A percentile compares a stretch with the other conserved stretches of the same genome.
Evolutionary conservation across 1,140 invertebrate genomes (phyloP).

Genomic region (Ptiloglossa arizonensis): DNA sequence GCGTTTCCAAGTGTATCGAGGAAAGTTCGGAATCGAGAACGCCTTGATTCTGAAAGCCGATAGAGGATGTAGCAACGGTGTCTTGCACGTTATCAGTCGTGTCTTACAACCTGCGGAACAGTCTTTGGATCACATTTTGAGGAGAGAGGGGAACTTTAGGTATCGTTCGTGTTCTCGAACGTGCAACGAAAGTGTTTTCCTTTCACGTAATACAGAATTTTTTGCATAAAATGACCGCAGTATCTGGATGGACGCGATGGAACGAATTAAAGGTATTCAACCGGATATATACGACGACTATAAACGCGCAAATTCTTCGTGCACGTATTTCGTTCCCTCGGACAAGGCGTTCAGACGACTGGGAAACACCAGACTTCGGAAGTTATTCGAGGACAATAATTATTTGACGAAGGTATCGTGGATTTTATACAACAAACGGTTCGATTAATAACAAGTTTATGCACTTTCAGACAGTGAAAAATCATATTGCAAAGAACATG

Average conservation of each 20-base stretch:
- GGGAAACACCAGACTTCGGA: slow-evolving; percentile 59
- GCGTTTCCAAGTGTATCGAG: slow-evolving; percentile 73
- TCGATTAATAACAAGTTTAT: neutral
- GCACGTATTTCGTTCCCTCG: slow-evolving; percentile 82
- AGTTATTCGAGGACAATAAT: slow-evolving; percentile 52
- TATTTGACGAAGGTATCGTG: slow-evolving; percentile 23
- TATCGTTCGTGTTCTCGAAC: no score
- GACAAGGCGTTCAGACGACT: slow-evolving; percentile 79
- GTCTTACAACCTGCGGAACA: slow-evolving; percentile 80
- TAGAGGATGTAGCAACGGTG: slow-evolving; percentile 82
- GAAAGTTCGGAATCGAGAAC: slow-evolving; percentile 74
- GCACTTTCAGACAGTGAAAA: slow-evolving; percentile 74
- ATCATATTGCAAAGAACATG: slow-evolving; percentile 79
- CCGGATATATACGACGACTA: slow-evolving; percentile 69
- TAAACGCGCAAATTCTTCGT: slow-evolving; percentile 63
- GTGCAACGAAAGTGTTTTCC: no score
- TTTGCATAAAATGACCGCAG: slow-evolving; percentile 65
- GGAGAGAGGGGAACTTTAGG: slow-evolving; percentile 77
- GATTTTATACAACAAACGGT: neutral
- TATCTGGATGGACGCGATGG: slow-evolving; percentile 77
- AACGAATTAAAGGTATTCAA: slow-evolving; percentile 68
- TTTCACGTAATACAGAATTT: no score
- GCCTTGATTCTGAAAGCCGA: slow-evolving; percentile 79
- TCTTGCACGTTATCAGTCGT: slow-evolving; percentile 83
- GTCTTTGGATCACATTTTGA: slow-evolving; percentile 78